A percentile compares a stretch with the other conserved stretches of the same genome.
phyloP scores from a whole-genome alignment of 2,797 vertebrate genomes.

The Danio aesculapii region DNA sequence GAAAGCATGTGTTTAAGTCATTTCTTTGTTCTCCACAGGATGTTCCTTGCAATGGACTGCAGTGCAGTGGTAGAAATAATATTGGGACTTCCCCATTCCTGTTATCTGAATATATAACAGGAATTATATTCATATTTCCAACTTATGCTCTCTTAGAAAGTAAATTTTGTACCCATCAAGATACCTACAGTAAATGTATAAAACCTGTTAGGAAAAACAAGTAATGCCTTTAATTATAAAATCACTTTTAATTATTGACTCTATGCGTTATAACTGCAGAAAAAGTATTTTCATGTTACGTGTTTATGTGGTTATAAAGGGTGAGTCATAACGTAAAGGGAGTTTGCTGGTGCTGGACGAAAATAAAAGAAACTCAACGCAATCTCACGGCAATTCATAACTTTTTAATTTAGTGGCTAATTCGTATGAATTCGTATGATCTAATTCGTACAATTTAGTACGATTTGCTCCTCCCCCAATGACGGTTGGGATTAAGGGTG shows the following conservation, averaged over 20 bases:
- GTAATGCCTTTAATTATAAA: neutral
- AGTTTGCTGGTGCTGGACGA: no score
- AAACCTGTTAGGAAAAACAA: neutral
- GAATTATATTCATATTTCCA: neutral
- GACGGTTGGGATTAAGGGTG: no score
- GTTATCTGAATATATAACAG: neutral
- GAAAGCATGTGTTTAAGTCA: slow-evolving; percentile 31
- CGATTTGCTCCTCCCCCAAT: no score
- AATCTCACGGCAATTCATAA: no score
- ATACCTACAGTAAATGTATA: neutral
- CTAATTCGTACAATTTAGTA: no score
- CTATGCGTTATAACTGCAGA: neutral
- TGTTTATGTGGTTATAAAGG: no score
- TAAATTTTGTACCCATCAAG: neutral
- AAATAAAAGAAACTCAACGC: no score
- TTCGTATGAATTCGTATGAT: no score
- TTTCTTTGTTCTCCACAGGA: neutral
- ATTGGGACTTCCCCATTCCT: neutral
- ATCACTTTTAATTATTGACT: neutral
- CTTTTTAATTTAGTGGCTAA: no score
- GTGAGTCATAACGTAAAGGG: no score
- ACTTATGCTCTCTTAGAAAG: neutral
- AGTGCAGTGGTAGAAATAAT: slow-evolving; percentile 7
- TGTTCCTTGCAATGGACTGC: neutral
- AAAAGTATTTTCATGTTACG: neutral